Percentiles rank a stretch among this genome's conserved stretches.
Conservation (phyloP, 2,113 vertebrate genomes). For the Atlantisia rogersi region DNA sequence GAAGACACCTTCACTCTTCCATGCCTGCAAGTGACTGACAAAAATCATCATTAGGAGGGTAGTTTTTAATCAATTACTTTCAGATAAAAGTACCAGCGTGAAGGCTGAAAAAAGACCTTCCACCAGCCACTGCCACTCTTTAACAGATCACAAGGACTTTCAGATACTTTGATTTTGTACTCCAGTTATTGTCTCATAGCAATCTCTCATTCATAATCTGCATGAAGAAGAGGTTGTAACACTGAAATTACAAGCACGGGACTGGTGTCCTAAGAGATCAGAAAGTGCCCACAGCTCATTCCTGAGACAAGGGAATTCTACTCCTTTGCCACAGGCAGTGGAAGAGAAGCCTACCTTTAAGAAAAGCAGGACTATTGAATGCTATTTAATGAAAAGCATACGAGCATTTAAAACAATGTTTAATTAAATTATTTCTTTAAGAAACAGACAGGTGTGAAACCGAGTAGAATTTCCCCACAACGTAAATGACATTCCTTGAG, state of each 20-base stretch:
- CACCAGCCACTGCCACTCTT: neutral
- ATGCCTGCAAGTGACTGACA: neutral
- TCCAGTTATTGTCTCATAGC: neutral
- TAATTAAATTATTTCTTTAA: neutral
- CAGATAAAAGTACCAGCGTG: neutral
- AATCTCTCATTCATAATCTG: neutral
- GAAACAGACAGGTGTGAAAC: neutral
- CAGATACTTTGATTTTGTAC: neutral
- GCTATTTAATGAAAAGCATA: neutral
- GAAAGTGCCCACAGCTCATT: neutral
- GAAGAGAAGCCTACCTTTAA: neutral
- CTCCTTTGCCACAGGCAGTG: neutral
- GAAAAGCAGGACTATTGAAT: neutral
- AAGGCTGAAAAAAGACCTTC: neutral
- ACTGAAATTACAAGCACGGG: neutral
- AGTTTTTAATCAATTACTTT: neutral
- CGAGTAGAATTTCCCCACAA: neutral
- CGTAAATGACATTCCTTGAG: fast-evolving
- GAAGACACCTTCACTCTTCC: neutral
- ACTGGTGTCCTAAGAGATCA: neutral
- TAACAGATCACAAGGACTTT: neutral
- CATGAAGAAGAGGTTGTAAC: neutral
- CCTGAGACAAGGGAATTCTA: neutral
- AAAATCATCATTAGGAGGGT: neutral
- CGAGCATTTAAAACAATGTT: neutral